phyloP scores from a whole-genome alignment of 1,140 invertebrate species.

The Drosophila insularis region DNA sequence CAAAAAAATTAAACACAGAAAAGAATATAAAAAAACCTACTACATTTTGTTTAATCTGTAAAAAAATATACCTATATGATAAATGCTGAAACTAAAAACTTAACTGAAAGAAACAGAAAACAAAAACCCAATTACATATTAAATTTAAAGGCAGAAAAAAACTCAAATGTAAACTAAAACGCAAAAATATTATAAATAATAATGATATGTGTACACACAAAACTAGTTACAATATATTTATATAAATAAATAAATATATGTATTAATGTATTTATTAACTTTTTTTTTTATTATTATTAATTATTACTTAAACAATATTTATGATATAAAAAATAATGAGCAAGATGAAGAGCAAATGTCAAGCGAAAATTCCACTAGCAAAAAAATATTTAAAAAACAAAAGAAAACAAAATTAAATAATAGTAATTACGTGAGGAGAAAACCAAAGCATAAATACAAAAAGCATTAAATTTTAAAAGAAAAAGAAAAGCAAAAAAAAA shows the following conservation, averaged over 20 bases:
- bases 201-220: conserved; percentile 18
- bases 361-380: conserved; percentile 11
- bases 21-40: not conserved
- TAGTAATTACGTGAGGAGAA: conserved; percentile 11
- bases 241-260: not conserved
- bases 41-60: conserved; percentile 6
- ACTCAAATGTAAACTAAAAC: conserved; percentile 27
- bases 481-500: not conserved
- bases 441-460: conserved; percentile 22
- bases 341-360: conserved; percentile 9
- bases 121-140: conserved; percentile 11
- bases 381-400: conserved; percentile 39
- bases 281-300: conserved; percentile 42
- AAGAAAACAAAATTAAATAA: conserved; percentile 8
- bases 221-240: conserved; percentile 8
- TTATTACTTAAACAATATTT: conserved; percentile 38
- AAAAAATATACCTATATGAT: conserved; percentile 16
- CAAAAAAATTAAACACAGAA: not conserved
- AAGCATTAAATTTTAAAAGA: conserved; percentile 12
- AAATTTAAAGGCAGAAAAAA: conserved; percentile 12
- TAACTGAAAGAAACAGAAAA: conserved; percentile 32
- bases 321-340: conserved; percentile 28
- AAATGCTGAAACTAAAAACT: conserved; percentile 46
- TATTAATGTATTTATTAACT: conserved; percentile 55
- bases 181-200: conserved; percentile 51